Evolutionary conservation across 2,113 vertebrate genomes (phyloP), one percentile per base, ranked within the genome.

Genomic region (Smithornis capensis): DNA sequence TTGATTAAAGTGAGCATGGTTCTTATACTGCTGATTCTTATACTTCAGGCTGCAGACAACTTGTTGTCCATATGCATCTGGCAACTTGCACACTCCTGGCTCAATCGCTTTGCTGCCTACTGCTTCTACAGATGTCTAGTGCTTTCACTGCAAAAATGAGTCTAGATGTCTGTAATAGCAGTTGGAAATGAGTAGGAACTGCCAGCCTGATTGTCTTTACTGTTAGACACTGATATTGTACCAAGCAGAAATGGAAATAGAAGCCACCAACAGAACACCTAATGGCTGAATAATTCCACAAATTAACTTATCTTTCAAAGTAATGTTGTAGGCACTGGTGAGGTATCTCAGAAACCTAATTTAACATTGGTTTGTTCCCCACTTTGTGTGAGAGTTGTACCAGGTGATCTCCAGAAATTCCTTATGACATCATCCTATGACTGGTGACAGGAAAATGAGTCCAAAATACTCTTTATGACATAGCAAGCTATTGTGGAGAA

Each of bases 51-150:
- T 93, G 76, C 79, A 94, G 69, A 71, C 88, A 93, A 96, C 95
- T 94, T 74, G 67, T 91, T 91, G 90, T 96, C 93, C 56, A 1
- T 89, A 49, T 89, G 85, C 90, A 93, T 93, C 92, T 96, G 95
- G 90, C 93, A 96, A 38, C 42, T 90, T 50, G 42, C 74, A 33
- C 31, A 9, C 19, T 87, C 92, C 79, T 96, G 93, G 85, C 94
- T 96, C 80, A n/a, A 35, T 83, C 80, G 1, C 69, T 96, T 95
- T 94, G 93, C 93, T 95, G 73, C 95, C 95, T 92, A 78, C 93
- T 89, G 95, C 69, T 97, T 94, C 83, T 96, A 82, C 95, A 96
- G 92, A 89, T 97, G 96, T 96, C 95, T 83, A 14, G 47, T 83
- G 93, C 91, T 83, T 95, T 92, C 29, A 0, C 63, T 91, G 93